Evolutionary conservation across 2,888 invertebrate species (phyloP).

Genomic region (Papilio demoleus): DNA sequence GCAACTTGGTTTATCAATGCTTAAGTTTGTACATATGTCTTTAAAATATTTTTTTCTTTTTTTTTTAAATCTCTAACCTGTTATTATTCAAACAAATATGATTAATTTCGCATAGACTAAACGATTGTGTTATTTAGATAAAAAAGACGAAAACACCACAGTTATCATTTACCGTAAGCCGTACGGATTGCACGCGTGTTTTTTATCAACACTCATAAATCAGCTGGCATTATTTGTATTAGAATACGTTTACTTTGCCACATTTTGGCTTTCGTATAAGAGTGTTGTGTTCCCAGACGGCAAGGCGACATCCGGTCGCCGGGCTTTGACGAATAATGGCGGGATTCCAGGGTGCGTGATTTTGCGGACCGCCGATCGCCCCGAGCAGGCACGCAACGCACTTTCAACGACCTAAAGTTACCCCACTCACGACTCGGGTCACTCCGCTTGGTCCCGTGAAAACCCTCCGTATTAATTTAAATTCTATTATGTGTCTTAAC

Average conservation of each 20-base stretch:
- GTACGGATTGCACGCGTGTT: slow-evolving; percentile 11
- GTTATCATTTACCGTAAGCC: slow-evolving; percentile 17
- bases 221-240: slow-evolving; percentile 17
- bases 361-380: neutral
- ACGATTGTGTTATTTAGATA: slow-evolving; percentile 4
- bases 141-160: slow-evolving; percentile 17
- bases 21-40: too few relatives aligned
- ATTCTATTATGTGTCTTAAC: too few relatives aligned
- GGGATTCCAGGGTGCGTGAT: slow-evolving; percentile 8
- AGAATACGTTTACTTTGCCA: slow-evolving; percentile 15
- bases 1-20: neutral
- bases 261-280: neutral
- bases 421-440: neutral
- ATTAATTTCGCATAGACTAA: neutral
- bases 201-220: slow-evolving; percentile 15
- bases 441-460: neutral
- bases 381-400: neutral
- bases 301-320: slow-evolving; percentile 17
- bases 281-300: slow-evolving; percentile 17
- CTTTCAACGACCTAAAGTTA: neutral
- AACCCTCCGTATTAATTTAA: neutral
- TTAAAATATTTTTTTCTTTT: too few relatives aligned
- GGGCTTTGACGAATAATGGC: slow-evolving; percentile 15
- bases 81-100: neutral
- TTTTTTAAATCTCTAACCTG: neutral